Evolutionary conservation across 2,113 vertebrate genomes (phyloP).

Genomic region (Psilopogon haemacephalus): DNA sequence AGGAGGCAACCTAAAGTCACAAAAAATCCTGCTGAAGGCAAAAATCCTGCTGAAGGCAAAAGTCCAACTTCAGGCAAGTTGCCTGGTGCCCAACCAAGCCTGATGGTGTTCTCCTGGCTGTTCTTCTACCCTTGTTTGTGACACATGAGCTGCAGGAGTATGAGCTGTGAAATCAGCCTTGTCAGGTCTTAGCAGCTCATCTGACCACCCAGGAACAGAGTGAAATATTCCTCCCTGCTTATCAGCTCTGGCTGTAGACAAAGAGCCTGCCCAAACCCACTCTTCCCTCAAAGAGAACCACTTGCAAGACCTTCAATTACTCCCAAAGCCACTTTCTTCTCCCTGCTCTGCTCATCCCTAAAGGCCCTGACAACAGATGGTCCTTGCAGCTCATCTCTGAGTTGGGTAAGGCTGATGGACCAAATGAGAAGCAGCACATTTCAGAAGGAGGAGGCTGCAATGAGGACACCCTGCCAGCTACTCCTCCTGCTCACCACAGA

Average conservation of each 20-base stretch:
- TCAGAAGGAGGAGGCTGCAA: neutral
- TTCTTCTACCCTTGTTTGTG: neutral
- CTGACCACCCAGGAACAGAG: neutral
- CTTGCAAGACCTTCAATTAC: slow-evolving; percentile 9
- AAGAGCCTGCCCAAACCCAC: neutral
- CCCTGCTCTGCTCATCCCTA: neutral
- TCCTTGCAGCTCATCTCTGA: neutral
- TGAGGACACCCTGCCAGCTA: neutral
- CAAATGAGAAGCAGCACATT: neutral
- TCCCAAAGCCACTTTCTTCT: neutral
- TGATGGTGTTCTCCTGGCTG: neutral
- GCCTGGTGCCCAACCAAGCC: neutral
- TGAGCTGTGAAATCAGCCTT: neutral
- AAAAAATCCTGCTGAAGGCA: neutral
- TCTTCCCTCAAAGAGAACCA: slow-evolving; percentile 28
- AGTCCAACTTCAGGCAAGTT: neutral
- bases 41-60: neutral
- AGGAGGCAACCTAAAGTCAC: neutral
- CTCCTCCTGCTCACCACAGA: fast-evolving
- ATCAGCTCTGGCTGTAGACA: neutral
- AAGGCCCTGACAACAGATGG: slow-evolving; percentile 41
- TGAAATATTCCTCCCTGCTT: neutral
- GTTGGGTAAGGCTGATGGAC: neutral
- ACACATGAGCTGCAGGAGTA: neutral
- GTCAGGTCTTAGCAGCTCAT: neutral